These are phyloP conservation scores for Chrysocyon brachyurus DNA, from an alignment of 2,797 vertebrate species.

Conservation along the genomic window DNA sequence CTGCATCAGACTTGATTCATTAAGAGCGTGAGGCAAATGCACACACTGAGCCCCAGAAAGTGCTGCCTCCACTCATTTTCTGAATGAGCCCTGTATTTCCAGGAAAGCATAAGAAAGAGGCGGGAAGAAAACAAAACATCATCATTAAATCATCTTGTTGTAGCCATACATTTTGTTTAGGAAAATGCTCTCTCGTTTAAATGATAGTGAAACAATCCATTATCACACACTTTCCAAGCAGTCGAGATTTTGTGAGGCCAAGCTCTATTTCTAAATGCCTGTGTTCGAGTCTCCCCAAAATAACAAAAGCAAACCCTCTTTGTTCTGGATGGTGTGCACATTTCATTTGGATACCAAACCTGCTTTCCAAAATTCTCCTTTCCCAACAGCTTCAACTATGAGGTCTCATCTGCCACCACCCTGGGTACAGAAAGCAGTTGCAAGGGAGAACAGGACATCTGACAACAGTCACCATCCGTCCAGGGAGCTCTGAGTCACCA, in stretches of 20 bases:
- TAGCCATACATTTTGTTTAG: not conserved
- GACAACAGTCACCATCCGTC: not conserved
- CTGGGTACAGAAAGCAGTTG: not conserved
- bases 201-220: not conserved
- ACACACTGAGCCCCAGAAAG: not conserved
- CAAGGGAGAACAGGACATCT: not conserved
- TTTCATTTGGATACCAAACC: not conserved
- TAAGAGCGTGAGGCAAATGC: not conserved
- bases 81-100: not conserved
- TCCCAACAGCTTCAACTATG: not conserved
- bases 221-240: not conserved
- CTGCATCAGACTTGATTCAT: not conserved
- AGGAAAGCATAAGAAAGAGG: not conserved
- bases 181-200: slow-evolving; percentile 3
- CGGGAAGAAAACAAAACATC: not conserved
- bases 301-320: not conserved
- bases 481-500: not conserved
- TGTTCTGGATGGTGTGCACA: not conserved
- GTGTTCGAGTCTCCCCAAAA: not conserved
- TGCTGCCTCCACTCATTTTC: not conserved
- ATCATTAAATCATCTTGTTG: not conserved
- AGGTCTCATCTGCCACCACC: not conserved
- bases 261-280: not conserved
- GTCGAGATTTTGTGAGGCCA: not conserved
- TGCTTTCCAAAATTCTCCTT: not conserved